These are phyloP conservation scores for Candoia aspera DNA, from an alignment of 2,113 vertebrate genomes.

Conservation along the genomic window DNA sequence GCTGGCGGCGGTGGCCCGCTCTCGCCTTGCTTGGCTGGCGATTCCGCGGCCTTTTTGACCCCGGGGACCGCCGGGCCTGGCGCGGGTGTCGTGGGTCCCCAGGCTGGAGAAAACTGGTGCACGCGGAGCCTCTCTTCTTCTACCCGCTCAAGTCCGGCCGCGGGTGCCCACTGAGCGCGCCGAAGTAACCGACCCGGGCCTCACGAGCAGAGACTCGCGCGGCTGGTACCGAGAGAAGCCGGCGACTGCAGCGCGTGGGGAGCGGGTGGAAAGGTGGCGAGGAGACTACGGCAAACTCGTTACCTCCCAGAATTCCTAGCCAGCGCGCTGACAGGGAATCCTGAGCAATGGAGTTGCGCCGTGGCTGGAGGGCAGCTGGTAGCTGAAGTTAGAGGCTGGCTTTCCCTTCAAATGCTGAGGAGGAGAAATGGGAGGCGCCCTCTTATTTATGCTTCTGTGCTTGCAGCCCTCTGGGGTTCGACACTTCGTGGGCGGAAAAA, in stretches of 20 bases:
- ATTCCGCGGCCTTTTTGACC: constrained; percentile 62
- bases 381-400: background rate
- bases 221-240: constrained; percentile 78
- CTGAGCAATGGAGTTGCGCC: too few relatives aligned
- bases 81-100: constrained; percentile 58
- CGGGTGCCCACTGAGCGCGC: constrained; percentile 74
- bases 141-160: constrained; percentile 90
- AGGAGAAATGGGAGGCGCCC: too few relatives aligned
- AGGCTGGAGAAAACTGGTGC: constrained; percentile 56
- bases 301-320: too few relatives aligned
- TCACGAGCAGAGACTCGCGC: constrained; percentile 82
- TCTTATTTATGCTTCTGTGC: background rate
- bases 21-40: constrained; percentile 43
- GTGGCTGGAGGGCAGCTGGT: background rate
- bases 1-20: background rate
- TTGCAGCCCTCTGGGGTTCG: too few relatives aligned
- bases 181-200: constrained; percentile 75
- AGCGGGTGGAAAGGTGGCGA: background rate
- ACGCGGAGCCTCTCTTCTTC: constrained; percentile 83
- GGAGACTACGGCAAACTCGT: accelerated
- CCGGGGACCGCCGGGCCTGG: constrained; percentile 59
- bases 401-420: background rate
- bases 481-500: background rate
- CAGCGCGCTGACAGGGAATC: too few relatives aligned
- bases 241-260: background rate